Evolutionary conservation across 53 echinoderm and acorn worm species (phyloP), one percentile per base, ranked within the genome.

Genomic region (Holothuria leucospilota): DNA sequence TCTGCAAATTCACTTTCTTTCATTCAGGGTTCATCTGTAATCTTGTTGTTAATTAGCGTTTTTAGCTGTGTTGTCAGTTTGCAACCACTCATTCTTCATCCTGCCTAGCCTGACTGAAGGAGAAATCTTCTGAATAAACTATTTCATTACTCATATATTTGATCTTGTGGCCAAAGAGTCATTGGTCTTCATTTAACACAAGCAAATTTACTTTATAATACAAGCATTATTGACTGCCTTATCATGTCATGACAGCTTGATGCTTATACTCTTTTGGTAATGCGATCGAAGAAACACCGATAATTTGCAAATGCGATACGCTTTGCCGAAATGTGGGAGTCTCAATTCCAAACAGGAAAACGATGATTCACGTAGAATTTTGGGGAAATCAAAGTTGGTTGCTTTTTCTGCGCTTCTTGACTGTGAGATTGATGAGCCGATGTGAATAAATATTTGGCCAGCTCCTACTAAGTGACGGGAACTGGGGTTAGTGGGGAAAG

Each of bases 131-230:
- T 52, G 21, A 25, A 75, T 75, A 75, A 75, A n/a, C 25, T 18
- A 25, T 75, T 75, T 75, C 75, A 75, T 75, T 75, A 75, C 75
- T 75, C 75, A 75, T n/a, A 27, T 75, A 41, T 75, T 75, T 75
- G 75, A 51, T 75, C 52, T 75, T 49, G 27, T 75, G 56, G 75
- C 75, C 27, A 52, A 16, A 49, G 52, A 75, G 75, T 51, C 75
- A 70, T 39, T 70, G 70, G 70, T 39, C 70, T 28, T 75, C 51
- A 75, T 75, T 75, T 75, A 75, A 75, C 75, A 75, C 75, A 49
- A 75, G 75, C 75, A 75, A 75, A 75, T 75, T 75, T 46, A 75
- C 75, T 75, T 75, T 49, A n/a, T 20, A 75, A 46, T 49, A 27
- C 51, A 75, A 75, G 75, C 52, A 75, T 52, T 75, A 75, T 75